Evolutionary conservation across 2,888 invertebrate genomes (phyloP), one percentile per base, ranked within the genome.

Genomic region (Drosophila nr. perissopoda): DNA sequence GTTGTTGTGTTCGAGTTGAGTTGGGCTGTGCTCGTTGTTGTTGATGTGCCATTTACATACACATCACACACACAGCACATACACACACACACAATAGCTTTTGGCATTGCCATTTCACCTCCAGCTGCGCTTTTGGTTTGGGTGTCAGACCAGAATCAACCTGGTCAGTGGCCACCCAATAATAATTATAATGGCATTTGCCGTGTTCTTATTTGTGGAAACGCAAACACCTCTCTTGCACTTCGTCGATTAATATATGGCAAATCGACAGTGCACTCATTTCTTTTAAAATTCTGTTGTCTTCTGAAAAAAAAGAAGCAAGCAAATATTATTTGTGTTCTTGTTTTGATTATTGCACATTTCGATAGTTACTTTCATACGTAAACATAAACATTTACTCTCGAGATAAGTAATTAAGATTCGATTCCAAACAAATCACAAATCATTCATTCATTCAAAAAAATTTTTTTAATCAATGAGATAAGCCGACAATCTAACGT

Each of bases 1-100:
- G 64, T 56, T 58, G 51, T 46, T 42, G 65, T 29, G 53, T 54
- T 54, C 16, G 38, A 56, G 62, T 49, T 66, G 57, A 53, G 54
- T 57, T 65, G 54, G 31, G 25, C 48, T 69, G 40, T 59, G 62
- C 69, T 62, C 70, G 54, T 56, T 48, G 65, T 51, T 58, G 59
- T 53, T 76, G 62, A 48, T 64, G 71, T 64, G 59, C 62, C 62
- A 76, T 79, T 79, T 70, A 70, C 74, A 79, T 75, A 66, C 33
- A 62, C 27, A 42, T 33, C 25, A 29, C 48, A 66, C 33, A 18
- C 18, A 4, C 8, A 56, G 38, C 11, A 49, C 31, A 54, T 18
- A 40, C 1, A 40, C 21, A 21, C 21, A 13, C 48, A 16, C 34
- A 31, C 29, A 34, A 53, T 36, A 59, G 51, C 42, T 40, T 16